A percentile compares a stretch with the other conserved stretches of the same genome.
Evolutionary conservation across 2,888 invertebrate species (phyloP).

Genomic region (Agrochola litura): DNA sequence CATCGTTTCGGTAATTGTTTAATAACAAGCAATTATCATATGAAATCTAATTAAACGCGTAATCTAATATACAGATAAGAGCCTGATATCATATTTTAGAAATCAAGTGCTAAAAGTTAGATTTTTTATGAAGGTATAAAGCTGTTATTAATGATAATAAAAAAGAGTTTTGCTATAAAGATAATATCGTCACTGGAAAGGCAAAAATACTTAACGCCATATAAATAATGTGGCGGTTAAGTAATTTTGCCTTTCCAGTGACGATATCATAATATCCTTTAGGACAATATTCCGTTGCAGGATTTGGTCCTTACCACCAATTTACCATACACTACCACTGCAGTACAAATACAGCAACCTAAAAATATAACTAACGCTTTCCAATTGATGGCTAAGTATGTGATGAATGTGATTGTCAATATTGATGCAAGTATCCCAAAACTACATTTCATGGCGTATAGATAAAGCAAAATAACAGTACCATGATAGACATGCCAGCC

Average conservation of each 20-base stretch:
- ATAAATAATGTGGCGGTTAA: too few species aligned
- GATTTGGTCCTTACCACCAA: neutral
- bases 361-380: neutral
- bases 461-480: conserved; percentile 31
- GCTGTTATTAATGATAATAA: neutral
- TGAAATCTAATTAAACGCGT: neutral
- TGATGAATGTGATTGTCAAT: neutral
- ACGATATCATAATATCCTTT: too few species aligned
- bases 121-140: too few species aligned
- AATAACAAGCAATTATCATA: neutral
- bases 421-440: neutral
- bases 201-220: too few species aligned
- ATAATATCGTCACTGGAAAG: too few species aligned
- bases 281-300: neutral
- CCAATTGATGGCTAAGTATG: neutral
- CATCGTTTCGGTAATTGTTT: neutral
- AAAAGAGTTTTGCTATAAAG: neutral
- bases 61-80: neutral
- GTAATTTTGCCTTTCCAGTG: too few species aligned
- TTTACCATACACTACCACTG: neutral
- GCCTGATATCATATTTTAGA: neutral
- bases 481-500: conserved; percentile 17
- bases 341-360: neutral
- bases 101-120: neutral
- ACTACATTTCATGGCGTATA: conserved; percentile 6